A percentile compares a stretch with the other conserved stretches of the same genome.
phyloP scores from a whole-genome alignment of 2,888 invertebrate species.

The Cosmia trapezina region DNA sequence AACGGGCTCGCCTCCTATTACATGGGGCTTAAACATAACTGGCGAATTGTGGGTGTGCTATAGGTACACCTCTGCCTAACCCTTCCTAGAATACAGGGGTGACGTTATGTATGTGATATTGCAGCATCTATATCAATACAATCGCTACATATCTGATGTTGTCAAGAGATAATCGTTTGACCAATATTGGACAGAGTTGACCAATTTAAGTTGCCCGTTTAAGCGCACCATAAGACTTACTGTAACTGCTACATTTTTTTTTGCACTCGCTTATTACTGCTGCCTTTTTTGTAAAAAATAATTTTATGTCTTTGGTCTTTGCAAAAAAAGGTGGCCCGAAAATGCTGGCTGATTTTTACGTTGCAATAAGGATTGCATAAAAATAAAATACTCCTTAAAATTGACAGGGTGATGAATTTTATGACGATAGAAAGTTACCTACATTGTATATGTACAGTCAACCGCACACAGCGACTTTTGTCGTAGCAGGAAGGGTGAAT shows the following conservation, averaged over 20 bases:
- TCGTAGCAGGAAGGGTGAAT: not conserved
- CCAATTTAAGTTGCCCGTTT: conserved; percentile 31
- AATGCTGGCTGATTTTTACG: conserved; percentile 3
- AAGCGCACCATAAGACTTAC: conserved; percentile 10
- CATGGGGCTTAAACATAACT: too few species aligned
- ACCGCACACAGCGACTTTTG: not conserved
- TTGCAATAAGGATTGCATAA: conserved; percentile 14
- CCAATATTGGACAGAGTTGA: not conserved
- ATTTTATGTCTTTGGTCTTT: conserved; percentile 11
- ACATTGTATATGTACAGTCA: not conserved
- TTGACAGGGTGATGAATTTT: conserved; percentile 35
- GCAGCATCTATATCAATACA: not conserved
- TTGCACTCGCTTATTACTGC: conserved; percentile 30
- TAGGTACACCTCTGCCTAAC: not conserved
- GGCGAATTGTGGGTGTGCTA: not conserved
- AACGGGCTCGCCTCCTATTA: too few species aligned
- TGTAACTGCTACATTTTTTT: conserved; percentile 33
- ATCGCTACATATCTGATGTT: not conserved
- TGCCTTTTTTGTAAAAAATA: conserved; percentile 50
- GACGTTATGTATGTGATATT: not conserved
- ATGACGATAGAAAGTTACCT: conserved; percentile 12
- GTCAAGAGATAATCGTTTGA: too few species aligned
- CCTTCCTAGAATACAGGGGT: not conserved
- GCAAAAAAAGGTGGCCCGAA: conserved; percentile 23
- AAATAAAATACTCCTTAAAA: conserved; percentile 33